A percentile compares a stretch with the other conserved stretches of the same genome.
Evolutionary conservation across 2,113 vertebrate species (phyloP).

Genomic region (Meleagris gallopavo): DNA sequence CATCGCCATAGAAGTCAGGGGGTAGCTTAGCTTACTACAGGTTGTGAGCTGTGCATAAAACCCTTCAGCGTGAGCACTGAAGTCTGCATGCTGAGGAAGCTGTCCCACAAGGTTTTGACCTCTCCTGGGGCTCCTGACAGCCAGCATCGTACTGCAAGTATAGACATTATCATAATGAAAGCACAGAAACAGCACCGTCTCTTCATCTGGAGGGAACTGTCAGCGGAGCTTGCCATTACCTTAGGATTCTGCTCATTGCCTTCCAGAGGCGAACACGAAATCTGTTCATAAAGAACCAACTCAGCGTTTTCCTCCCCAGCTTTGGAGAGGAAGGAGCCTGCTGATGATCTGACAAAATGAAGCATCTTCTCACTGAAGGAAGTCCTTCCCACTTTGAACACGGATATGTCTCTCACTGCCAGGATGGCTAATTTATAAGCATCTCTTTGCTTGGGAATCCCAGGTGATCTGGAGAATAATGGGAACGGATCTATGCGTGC

Average conservation of each 20-base stretch:
- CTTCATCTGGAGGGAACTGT: neutral
- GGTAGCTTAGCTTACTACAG: neutral
- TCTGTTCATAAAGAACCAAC: neutral
- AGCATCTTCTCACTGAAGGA: neutral
- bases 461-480: fast-evolving
- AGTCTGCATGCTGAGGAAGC: neutral
- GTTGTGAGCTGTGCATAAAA: neutral
- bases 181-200: neutral
- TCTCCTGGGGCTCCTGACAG: neutral
- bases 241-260: neutral
- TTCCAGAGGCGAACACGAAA: neutral
- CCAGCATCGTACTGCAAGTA: neutral
- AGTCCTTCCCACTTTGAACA: fast-evolving
- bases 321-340: neutral
- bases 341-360: neutral
- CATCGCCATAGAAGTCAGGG: neutral
- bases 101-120: neutral
- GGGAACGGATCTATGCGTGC: fast-evolving
- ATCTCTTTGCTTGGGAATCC: neutral
- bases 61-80: neutral
- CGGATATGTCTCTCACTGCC: neutral
- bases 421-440: neutral
- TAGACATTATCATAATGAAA: neutral
- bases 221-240: neutral
- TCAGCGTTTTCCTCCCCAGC: neutral